Evolutionary conservation across 2,113 vertebrate genomes (phyloP).

Genomic region (Pseudolaguvia tuberculata): DNA sequence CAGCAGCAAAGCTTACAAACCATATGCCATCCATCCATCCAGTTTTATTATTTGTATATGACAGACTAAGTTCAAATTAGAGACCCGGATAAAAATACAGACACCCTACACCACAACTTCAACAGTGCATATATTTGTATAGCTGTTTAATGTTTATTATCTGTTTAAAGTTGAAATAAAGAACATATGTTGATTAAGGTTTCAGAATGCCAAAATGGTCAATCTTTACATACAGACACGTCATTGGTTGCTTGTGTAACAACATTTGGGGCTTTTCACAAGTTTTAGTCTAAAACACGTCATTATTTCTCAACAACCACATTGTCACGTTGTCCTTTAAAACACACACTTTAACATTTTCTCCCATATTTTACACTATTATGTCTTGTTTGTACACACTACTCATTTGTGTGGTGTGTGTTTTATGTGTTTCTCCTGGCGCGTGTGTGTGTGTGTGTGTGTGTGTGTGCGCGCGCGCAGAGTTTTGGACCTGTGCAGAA

Average conservation of each 20-base stretch:
- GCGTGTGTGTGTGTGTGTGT: slow-evolving; percentile 40
- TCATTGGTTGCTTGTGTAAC: no score
- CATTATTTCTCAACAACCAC: neutral
- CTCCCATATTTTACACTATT: neutral
- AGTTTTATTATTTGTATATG: no score
- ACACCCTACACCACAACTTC: neutral
- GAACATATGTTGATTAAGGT: no score
- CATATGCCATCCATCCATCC: no score
- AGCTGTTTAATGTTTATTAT: neutral
- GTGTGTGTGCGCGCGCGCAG: no score
- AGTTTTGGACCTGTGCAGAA: slow-evolving; percentile 93
- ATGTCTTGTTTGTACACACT: neutral
- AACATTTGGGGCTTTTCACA: neutral
- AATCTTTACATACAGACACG: neutral
- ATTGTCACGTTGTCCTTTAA: neutral
- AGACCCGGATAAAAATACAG: neutral
- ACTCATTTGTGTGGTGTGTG: neutral
- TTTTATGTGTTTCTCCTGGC: neutral
- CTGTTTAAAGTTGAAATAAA: neutral
- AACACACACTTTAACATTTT: no score
- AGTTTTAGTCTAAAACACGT: neutral
- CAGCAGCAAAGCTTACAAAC: no score
- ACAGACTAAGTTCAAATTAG: no score
- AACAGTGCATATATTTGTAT: neutral
- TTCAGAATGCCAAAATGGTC: no score